Evolutionary conservation across 2,113 vertebrate genomes (phyloP).

Genomic region (Pygoscelis antarcticus): DNA sequence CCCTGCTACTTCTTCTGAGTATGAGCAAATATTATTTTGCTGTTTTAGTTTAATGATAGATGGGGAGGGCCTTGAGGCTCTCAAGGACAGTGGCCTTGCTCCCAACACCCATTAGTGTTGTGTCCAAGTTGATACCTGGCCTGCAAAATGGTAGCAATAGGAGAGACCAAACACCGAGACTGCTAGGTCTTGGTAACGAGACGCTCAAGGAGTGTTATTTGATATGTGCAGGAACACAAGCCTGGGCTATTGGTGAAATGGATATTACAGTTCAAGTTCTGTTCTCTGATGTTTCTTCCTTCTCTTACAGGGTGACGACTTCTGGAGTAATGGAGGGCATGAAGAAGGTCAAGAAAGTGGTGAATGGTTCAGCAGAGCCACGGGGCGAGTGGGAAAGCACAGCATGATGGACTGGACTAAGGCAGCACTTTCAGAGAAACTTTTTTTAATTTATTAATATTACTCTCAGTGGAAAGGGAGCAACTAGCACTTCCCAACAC

Average conservation of each 20-base stretch:
- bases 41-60: not conserved
- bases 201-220: not conserved
- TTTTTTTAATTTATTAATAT: constrained; percentile 65
- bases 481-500: constrained; percentile 10
- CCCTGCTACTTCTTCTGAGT: not conserved
- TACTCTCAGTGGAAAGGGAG: constrained; percentile 43
- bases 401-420: constrained; percentile 51
- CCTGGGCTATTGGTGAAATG: not conserved
- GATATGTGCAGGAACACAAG: not conserved
- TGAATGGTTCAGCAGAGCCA: constrained; percentile 73
- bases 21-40: not conserved
- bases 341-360: constrained; percentile 81
- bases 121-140: not conserved
- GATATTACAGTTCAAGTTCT: not conserved
- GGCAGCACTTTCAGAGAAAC: constrained; percentile 35
- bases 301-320: constrained; percentile 73
- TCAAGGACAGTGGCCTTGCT: not conserved
- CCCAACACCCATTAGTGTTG: not conserved
- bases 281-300: not conserved
- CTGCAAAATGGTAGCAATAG: not conserved
- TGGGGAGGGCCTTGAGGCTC: not conserved
- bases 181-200: not conserved
- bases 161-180: not conserved
- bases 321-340: constrained; percentile 78
- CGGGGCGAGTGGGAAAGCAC: constrained; percentile 69